These are phyloP conservation scores for Orycteropus afer DNA, from an alignment of 2,113 vertebrate genomes.

Conservation along the genomic window DNA sequence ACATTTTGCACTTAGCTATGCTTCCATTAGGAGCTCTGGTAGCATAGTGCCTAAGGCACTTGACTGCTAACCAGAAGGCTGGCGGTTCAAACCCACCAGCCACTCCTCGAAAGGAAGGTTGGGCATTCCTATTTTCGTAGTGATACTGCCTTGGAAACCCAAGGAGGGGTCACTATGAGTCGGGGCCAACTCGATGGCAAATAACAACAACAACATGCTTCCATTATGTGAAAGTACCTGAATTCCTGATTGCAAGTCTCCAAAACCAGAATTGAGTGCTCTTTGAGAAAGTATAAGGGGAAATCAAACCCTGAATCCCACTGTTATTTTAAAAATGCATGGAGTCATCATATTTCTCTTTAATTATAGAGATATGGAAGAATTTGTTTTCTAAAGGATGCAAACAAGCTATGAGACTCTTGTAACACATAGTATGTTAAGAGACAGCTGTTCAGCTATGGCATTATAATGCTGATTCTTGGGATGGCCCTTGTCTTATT, in stretches of 20 bases:
- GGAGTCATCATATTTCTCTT: neutral
- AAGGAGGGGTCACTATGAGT: no score
- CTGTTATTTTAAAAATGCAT: neutral
- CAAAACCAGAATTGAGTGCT: neutral
- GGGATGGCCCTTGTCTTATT: constrained; percentile 13
- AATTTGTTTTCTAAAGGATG: constrained; percentile 16
- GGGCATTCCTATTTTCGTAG: no score
- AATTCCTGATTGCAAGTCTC: constrained; percentile 12
- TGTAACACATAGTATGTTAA: neutral
- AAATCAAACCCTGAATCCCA: neutral
- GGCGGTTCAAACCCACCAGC: no score
- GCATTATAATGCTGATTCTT: neutral
- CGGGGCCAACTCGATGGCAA: no score
- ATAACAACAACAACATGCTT: no score
- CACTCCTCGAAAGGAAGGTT: no score
- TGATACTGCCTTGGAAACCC: no score
- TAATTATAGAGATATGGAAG: neutral
- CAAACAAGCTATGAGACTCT: neutral
- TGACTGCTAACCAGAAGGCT: no score
- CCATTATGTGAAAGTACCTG: neutral
- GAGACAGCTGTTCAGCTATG: constrained; percentile 6
- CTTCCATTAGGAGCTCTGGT: neutral
- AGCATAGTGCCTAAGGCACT: no score
- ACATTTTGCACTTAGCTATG: neutral
- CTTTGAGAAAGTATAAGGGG: neutral